These are phyloP conservation scores for Heliconius nattereri DNA, from an alignment of 1,140 invertebrate genomes.

Conservation along the genomic window DNA sequence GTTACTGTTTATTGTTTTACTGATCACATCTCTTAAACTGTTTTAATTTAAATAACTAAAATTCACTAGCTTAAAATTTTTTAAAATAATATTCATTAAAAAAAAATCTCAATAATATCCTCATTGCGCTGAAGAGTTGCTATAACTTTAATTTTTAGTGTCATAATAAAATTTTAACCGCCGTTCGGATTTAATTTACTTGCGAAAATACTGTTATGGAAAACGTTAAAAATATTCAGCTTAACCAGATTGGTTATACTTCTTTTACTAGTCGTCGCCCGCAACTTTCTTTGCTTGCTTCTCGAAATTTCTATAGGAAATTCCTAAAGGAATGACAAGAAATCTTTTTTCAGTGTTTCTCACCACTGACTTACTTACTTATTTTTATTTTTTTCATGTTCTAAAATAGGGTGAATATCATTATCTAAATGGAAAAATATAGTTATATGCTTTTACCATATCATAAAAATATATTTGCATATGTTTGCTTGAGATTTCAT, in stretches of 20 bases:
- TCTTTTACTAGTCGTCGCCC: no score
- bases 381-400: no score
- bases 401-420: no score
- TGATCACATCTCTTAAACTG: not conserved
- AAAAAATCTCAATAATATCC: not conserved
- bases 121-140: conserved; percentile 31
- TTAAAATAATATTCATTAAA: conserved; percentile 18
- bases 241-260: not conserved
- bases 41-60: not conserved
- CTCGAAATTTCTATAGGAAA: no score
- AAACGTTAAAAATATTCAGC: conserved; percentile 21
- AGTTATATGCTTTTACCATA: no score
- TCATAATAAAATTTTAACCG: conserved; percentile 36
- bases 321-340: no score
- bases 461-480: no score
- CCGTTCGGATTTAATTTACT: conserved; percentile 38
- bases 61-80: not conserved
- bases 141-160: conserved; percentile 37
- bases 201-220: conserved; percentile 29
- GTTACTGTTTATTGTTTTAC: not conserved
- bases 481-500: no score
- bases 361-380: no score
- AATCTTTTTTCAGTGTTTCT: no score
- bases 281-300: no score
- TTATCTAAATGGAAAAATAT: no score